Base-by-base conservation (phyloP, 1,140 invertebrate species). In the Planococcus citri region DNA sequence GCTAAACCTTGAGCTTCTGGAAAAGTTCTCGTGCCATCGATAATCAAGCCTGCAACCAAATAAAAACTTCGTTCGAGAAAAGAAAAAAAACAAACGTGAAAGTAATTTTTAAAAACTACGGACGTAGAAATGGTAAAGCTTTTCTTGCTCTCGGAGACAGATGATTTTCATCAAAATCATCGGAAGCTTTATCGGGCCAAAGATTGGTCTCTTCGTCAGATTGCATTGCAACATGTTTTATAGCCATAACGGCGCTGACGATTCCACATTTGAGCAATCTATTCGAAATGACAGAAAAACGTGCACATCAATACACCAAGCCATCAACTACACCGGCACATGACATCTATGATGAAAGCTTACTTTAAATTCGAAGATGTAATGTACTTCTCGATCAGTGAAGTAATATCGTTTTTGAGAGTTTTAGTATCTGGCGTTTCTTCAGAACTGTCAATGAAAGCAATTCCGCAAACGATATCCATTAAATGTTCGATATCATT, bases 371-470 rank as follows among this genome's bases (percentile, higher is more conserved):
- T 79, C 8, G 78, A 76, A 73, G 80, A 82, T 8, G 80, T 80
- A n/a, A 87, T 76, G 73, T 86, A 83, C 72, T 87, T 87, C 51
- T 83, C 81, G 1, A 86, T 76, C 1, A 86, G 70, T 77, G 86
- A 85, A 72, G 80, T 80, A 33, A 87, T 79, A 73, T 86, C 84
- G 73, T 86, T 82, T 69, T 81, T 79, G n/a, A 86, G 75, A 9
- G 78, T 76, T 22, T 79, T 75, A 61, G 70, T 72, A 64, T 75
- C 72, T 24, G 68, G 61, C 20, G 77, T 78, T 67, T 79, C 74
- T 73, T 73, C 77, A 25, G 75, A n/a, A 82, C 79, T 17, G 2
- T 51, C n/a, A 17, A 17, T 51, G 17, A 75, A 86, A 41, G 78
- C 83, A 73, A 79, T 82, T 72, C 72, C 81, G 74, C 77, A 85